Evolutionary conservation across 1,140 invertebrate species (phyloP).

Genomic region (Trichogramma pretiosum): DNA sequence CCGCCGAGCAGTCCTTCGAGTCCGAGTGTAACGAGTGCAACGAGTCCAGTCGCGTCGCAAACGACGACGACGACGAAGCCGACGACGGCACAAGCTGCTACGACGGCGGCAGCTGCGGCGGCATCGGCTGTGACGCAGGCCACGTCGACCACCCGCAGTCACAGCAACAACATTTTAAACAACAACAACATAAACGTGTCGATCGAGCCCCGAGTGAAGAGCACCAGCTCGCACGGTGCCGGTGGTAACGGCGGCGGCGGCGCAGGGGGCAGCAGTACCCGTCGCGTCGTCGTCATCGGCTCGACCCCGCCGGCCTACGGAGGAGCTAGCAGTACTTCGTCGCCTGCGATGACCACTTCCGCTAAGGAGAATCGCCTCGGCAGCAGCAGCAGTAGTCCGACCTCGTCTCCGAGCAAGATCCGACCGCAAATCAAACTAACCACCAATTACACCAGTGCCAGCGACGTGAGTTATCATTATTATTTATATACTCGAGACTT

Average conservation of each 20-base stretch:
- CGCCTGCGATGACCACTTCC: slow-evolving; percentile 21
- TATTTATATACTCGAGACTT: no score
- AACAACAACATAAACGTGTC: no score
- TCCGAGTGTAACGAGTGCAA: no score
- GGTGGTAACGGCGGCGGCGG: slow-evolving; percentile 20
- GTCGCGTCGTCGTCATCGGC: slow-evolving; percentile 22
- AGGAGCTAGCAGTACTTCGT: slow-evolving; percentile 12
- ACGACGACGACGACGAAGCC: slow-evolving; percentile 24
- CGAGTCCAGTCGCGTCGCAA: neutral
- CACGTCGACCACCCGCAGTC: no score
- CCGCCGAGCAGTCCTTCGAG: no score
- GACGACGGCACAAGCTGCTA: slow-evolving; percentile 27
- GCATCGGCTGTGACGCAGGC: no score
- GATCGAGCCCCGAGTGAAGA: slow-evolving; percentile 23
- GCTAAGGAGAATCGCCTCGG: slow-evolving; percentile 48
- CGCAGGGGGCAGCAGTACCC: slow-evolving; percentile 7
- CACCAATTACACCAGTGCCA: slow-evolving; percentile 45
- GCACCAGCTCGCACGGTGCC: slow-evolving; percentile 3
- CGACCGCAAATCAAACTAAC: slow-evolving; percentile 50
- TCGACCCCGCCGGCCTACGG: slow-evolving; percentile 20
- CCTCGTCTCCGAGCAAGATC: slow-evolving; percentile 40
- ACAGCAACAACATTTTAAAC: no score
- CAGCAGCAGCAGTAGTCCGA: no score
- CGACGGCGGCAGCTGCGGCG: slow-evolving; percentile 19
- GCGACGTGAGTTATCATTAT: slow-evolving; percentile 44